Conservation (phyloP, 2,888 invertebrate genomes). For the Mesorhabditis spiculigera region DNA sequence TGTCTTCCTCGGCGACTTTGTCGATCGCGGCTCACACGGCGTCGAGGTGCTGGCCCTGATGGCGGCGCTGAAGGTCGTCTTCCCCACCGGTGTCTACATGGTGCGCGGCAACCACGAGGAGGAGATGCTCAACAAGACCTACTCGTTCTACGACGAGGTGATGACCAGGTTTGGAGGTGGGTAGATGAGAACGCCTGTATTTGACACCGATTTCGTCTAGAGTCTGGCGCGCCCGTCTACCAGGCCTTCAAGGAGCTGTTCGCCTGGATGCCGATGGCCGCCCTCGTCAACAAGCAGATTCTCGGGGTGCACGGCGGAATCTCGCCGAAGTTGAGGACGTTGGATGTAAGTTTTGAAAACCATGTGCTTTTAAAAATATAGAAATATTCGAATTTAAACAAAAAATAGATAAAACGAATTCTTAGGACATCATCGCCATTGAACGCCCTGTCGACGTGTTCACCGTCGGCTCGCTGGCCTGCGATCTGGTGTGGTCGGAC, state of each 20-base stretch:
- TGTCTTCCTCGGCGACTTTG: slow-evolving; percentile 32
- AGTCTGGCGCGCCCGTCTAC: slow-evolving; percentile 18
- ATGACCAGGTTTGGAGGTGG: slow-evolving; percentile 9
- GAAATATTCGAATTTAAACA: not conserved
- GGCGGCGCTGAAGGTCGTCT: slow-evolving; percentile 25
- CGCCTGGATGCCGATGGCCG: slow-evolving; percentile 30
- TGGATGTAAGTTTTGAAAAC: slow-evolving; percentile 7
- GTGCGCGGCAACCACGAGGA: slow-evolving; percentile 39
- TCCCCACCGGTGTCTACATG: slow-evolving; percentile 24
- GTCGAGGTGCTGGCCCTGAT: slow-evolving; percentile 35
- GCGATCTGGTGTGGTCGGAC: slow-evolving; percentile 35
- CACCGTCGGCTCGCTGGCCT: slow-evolving; percentile 29
- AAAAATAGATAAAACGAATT: not conserved
- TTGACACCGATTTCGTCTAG: not conserved
- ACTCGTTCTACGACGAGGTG: slow-evolving; percentile 38
- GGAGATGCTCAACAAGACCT: slow-evolving; percentile 33
- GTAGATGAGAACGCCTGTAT: slow-evolving; percentile 2
- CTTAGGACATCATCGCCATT: slow-evolving; percentile 27
- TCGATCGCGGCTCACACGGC: slow-evolving; percentile 35
- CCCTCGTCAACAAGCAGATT: slow-evolving; percentile 24
- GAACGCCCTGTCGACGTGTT: slow-evolving; percentile 35
- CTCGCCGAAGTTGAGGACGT: slow-evolving; percentile 26
- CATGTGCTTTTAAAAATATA: not conserved
- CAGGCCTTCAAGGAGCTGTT: slow-evolving; percentile 29
- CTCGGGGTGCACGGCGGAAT: slow-evolving; percentile 42